Base-by-base conservation (phyloP, 2,888 invertebrate genomes). In the Chydorus sphaericus region DNA sequence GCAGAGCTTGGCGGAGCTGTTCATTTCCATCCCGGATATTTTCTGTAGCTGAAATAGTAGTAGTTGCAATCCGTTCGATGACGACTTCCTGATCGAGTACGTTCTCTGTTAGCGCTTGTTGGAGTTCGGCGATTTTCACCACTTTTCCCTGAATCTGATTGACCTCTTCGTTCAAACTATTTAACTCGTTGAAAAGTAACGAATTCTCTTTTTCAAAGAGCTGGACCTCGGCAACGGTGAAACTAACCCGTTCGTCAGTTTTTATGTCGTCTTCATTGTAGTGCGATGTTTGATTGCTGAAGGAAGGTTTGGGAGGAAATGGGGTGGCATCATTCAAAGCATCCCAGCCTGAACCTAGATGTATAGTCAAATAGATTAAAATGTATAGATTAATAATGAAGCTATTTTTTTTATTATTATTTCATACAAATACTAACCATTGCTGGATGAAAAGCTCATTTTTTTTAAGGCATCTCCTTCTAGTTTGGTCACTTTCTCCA, bases 11-110 rank as follows among this genome's bases (percentile, higher is more conserved):
- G 61, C 93, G 78, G 54, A 98, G 90, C 71, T 96, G 93, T 66
- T 94, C 93, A 72, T 98, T 98, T 1, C 92, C 97, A 71, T 90
- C 90, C 66, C 85, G 85, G 16, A 98, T 85, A 71, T 96, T 94
- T 70, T 96, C 96, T 1, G 94, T 93, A 0, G 94, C 81, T 0
- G 89, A 85, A 20, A 92, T 82, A 1, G 94, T 89, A 6, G 85
- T 85, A 55, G 84, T 86, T 36, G 86, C 81, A 68, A 98, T 85
- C 62, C 87, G 75, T 63, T 94, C 92, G 62, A 98, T 85, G 64
- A 93, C 92, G 65, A 83, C 83, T 66, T 96, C 93, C 74, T 96
- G 96, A 67, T 91, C 82, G 54, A 94, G 72, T 23, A 98, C 80
- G 85, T 97, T 77, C 60, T 97, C 96, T 11, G 94, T 88, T 65